phyloP scores from a whole-genome alignment of 2,888 invertebrate species.

The Tipula lateralis region DNA sequence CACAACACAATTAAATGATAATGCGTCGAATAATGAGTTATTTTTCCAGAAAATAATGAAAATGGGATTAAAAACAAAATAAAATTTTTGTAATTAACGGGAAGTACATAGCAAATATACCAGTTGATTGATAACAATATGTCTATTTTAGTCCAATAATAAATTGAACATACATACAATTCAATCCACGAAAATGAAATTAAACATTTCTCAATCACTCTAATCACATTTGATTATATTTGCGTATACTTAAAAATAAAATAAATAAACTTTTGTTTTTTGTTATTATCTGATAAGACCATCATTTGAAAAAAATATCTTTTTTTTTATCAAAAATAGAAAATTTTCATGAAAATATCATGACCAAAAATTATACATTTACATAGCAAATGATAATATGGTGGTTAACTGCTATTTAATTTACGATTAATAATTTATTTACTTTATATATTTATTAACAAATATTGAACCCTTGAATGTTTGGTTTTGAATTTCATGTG shows the following conservation, averaged over 20 bases:
- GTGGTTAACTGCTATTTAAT: background rate
- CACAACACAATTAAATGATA: background rate
- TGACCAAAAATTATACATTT: background rate
- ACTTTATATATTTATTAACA: background rate
- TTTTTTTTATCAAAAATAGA: background rate
- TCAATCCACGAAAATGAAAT: background rate
- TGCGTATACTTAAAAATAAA: background rate
- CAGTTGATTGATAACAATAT: background rate
- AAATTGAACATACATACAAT: background rate
- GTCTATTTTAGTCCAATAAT: background rate
- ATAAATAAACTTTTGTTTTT: background rate
- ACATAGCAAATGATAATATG: background rate
- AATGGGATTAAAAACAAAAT: background rate
- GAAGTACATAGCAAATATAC: background rate
- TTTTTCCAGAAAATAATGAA: background rate
- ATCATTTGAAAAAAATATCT: background rate
- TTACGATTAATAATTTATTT: constrained; percentile 11
- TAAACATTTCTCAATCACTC: background rate
- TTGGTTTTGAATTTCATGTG: background rate
- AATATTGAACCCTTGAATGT: background rate
- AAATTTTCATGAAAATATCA: background rate
- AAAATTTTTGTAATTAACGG: background rate
- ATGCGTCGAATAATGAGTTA: background rate
- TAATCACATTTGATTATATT: background rate
- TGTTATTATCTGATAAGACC: background rate